Base-by-base conservation (phyloP, 2,797 vertebrate genomes). In the Takifugu rubripes region DNA sequence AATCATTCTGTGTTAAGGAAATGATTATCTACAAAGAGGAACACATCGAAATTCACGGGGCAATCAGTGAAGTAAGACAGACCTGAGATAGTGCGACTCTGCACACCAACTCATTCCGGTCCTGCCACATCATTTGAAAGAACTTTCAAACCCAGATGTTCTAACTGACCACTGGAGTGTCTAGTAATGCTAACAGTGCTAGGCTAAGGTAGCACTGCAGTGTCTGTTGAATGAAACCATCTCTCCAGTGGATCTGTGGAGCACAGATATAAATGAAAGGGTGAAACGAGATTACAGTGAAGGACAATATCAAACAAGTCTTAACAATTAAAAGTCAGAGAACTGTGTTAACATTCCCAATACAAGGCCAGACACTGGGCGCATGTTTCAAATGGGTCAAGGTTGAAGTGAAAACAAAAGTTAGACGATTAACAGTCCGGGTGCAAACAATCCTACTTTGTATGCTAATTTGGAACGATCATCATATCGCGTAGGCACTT, bases 381-480 rank as follows among this genome's bases (percentile, higher is more conserved):
- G 72, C 52, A 54, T 77, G 73, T 72, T 87, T 83, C 84, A 88
- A 88, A 89, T 84, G 81, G 88, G 88, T 88, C 87, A 90, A 90
- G 88, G 88, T 88, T 88, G 85, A 83, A 81, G 78, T 9, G 72
- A 84, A 89, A 88, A 88, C 83, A 88, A 88, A 87, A 88, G 79
- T 88, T 88, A 56, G 87, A 87, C 88, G 91, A 93, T 89, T 88
- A 89, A 82, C 93, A 93, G 92, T 87, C 82, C 86, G 90, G 88
- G 91, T 91, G 81, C 79, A 81, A 67, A 67, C 71, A 66, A 74
- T 84, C 68, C 71, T 86, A 87, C 88, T 90, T 85, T 85, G 86
- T 87, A 91, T 91, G 87, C 90, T 85, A 88, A 88, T 87, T 79
- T 84, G 75, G 78, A 14, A 54, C 64, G 76, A 88, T 84, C 85